Evolutionary conservation across 2,797 vertebrate genomes (phyloP).

Genomic region (Pantherophis alleghaniensis): DNA sequence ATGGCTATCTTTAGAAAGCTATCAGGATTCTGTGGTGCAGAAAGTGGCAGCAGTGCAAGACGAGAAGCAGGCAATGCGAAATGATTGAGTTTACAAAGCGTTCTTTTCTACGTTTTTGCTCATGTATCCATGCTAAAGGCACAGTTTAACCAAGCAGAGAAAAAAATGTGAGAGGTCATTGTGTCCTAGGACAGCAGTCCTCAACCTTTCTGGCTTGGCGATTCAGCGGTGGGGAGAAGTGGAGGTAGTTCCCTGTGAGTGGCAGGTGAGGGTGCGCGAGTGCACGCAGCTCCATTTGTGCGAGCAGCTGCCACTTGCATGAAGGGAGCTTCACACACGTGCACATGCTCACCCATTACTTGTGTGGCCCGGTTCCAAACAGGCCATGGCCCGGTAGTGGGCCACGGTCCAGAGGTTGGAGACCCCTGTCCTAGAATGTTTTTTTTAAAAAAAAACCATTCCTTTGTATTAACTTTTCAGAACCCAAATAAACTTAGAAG

Average conservation of each 20-base stretch:
- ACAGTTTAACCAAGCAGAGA: background rate
- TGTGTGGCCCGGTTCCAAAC: background rate
- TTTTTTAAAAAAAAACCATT: background rate
- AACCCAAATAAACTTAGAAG: constrained; percentile 17
- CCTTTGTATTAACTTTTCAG: constrained; percentile 2
- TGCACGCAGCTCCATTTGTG: background rate
- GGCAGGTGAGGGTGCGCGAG: too few species aligned
- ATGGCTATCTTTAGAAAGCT: background rate
- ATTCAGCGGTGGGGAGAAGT: too few species aligned
- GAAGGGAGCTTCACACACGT: fast-evolving
- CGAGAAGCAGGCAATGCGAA: background rate
- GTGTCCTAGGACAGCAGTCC: background rate
- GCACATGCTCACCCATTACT: background rate
- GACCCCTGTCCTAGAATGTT: background rate
- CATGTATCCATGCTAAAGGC: background rate
- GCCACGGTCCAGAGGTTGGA: background rate
- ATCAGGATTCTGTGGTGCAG: background rate
- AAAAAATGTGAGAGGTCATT: background rate
- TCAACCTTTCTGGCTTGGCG: too few species aligned
- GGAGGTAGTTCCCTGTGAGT: too few species aligned
- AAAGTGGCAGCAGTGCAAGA: background rate
- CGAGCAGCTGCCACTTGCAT: fast-evolving
- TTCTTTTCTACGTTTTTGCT: background rate
- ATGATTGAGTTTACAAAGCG: background rate
- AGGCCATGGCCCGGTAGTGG: background rate